Conservation (phyloP, 2,888 invertebrate genomes). For the Caenorhabditis becei region DNA sequence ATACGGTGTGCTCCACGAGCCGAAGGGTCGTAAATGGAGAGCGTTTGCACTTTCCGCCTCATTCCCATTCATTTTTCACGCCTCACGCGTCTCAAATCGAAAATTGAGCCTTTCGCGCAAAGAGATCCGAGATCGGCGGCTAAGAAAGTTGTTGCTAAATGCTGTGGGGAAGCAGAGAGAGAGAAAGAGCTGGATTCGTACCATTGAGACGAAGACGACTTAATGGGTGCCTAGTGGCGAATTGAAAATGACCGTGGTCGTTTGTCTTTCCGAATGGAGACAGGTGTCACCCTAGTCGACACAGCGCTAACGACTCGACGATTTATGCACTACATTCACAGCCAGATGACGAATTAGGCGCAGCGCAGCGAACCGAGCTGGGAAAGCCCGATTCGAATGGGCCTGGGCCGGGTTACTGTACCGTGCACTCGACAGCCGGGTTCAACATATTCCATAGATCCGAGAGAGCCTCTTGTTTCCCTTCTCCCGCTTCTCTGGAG, state of each 20-base stretch:
- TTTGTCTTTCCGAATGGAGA: constrained; percentile 19
- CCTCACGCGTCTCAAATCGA: constrained; percentile 30
- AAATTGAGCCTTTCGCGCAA: constrained; percentile 28
- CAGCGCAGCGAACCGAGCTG: neutral
- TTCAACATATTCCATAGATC: too few species aligned
- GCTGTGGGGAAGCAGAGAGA: too few species aligned
- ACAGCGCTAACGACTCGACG: constrained; percentile 20
- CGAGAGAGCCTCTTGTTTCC: too few species aligned
- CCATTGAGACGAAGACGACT: constrained; percentile 14
- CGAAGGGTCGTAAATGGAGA: constrained; percentile 21
- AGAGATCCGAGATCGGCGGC: neutral
- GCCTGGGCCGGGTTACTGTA: too few species aligned
- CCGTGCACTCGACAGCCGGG: too few species aligned
- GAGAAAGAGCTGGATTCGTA: neutral
- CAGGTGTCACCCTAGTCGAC: constrained; percentile 21
- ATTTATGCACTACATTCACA: constrained; percentile 30
- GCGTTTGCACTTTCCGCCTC: constrained; percentile 52
- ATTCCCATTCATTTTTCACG: constrained; percentile 45
- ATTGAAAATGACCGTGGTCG: constrained; percentile 19
- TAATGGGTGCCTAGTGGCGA: constrained; percentile 26
- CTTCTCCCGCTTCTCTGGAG: neutral
- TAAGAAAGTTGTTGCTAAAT: neutral
- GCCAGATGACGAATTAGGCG: constrained; percentile 13
- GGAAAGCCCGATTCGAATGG: too few species aligned
- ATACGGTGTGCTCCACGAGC: neutral